These are phyloP conservation scores for Gadopsis marmoratus DNA, from an alignment of 2,797 vertebrate species.

Conservation along the genomic window DNA sequence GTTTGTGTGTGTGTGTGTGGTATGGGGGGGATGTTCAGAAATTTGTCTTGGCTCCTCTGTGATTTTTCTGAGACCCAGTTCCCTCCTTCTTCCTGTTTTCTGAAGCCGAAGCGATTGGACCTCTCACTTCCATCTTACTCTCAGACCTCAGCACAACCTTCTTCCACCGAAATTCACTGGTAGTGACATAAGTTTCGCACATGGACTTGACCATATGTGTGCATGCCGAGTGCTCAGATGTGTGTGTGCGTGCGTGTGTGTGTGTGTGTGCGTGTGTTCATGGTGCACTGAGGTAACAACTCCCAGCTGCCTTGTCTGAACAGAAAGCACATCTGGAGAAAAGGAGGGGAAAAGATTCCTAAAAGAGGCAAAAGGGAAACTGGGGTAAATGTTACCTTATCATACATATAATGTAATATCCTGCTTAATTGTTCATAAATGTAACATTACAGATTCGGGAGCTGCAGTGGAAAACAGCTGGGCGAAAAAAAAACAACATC, in stretches of 20 bases:
- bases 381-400: conserved; percentile 57
- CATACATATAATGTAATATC: conserved; percentile 35
- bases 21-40: conserved; percentile 24
- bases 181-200: conserved; percentile 37
- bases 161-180: conserved; percentile 55
- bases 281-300: conserved; percentile 65
- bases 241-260: conserved; percentile 28
- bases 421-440: conserved; percentile 43
- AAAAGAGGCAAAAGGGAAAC: conserved; percentile 34
- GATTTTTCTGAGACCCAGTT: conserved; percentile 52
- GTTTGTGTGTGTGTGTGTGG: conserved; percentile 6
- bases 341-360: conserved; percentile 38
- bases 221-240: conserved; percentile 12
- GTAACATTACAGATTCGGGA: neutral
- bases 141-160: conserved; percentile 17
- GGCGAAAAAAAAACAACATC: neutral
- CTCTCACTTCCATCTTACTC: conserved; percentile 16
- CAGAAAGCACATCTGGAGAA: conserved; percentile 79
- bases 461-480: conserved; percentile 34
- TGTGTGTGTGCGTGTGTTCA: conserved; percentile 28
- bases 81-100: conserved; percentile 50
- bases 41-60: conserved; percentile 69
- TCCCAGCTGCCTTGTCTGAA: conserved; percentile 82
- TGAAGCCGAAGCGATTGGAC: neutral
- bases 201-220: conserved; percentile 30